A percentile compares a stretch with the other conserved stretches of the same genome.
phyloP scores from a whole-genome alignment of 2,888 invertebrate species.

The Lamproptera curius region DNA sequence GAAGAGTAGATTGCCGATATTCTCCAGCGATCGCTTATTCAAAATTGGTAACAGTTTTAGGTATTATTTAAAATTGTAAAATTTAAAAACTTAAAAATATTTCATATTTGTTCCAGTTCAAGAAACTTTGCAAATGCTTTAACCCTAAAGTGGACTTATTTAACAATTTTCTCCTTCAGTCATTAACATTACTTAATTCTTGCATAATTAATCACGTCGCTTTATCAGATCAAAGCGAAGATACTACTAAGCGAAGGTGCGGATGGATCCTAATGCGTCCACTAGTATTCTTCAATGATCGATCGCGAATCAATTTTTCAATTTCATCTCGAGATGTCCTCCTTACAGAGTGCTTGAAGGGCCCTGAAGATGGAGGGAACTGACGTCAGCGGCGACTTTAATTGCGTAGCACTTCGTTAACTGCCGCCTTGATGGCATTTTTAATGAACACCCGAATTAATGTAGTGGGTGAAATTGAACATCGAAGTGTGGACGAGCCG shows the following conservation, averaged over 20 bases:
- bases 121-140: no score
- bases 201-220: no score
- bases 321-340: conserved; percentile 65
- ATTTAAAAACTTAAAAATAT: no score
- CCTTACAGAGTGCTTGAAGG: conserved; percentile 51
- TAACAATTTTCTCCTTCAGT: no score
- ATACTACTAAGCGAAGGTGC: background rate
- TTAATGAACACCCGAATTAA: conserved; percentile 77
- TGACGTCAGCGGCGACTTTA: conserved; percentile 76
- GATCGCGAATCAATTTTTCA: conserved; percentile 66
- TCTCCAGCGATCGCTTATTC: conserved; percentile 21
- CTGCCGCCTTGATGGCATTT: conserved; percentile 75
- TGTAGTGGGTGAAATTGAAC: conserved; percentile 75
- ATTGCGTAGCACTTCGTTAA: conserved; percentile 77
- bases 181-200: no score
- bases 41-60: background rate
- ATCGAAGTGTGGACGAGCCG: conserved; percentile 65
- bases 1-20: conserved; percentile 47
- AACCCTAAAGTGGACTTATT: no score
- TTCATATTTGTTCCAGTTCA: no score
- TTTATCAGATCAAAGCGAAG: background rate
- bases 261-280: conserved; percentile 14
- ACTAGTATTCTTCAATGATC: conserved; percentile 31
- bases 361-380: conserved; percentile 47
- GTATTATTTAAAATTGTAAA: no score